Evolutionary conservation across 2,888 invertebrate species (phyloP).

Genomic region (Oxystoma pomonae): DNA sequence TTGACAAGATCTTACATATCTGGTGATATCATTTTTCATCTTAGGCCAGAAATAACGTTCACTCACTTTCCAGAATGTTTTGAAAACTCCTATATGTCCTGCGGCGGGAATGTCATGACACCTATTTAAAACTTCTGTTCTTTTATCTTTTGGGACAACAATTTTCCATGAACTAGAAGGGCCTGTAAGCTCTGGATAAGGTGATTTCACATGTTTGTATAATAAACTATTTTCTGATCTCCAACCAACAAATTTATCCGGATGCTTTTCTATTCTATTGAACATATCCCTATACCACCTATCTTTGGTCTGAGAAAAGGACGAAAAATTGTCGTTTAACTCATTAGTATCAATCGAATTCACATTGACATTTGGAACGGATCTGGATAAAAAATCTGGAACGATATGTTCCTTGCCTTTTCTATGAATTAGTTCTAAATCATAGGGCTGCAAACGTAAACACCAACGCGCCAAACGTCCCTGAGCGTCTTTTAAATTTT

Average conservation of each 20-base stretch:
- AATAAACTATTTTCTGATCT: constrained; percentile 8
- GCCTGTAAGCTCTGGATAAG: neutral
- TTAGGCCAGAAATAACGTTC: constrained; percentile 11
- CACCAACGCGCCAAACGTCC: too few relatives aligned
- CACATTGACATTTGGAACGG: too few relatives aligned
- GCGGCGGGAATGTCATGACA: constrained; percentile 8
- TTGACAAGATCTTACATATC: constrained; percentile 6
- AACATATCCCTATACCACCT: constrained; percentile 1
- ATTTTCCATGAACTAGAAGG: constrained; percentile 8
- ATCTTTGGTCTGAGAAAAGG: neutral
- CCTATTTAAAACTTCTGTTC: constrained; percentile 4
- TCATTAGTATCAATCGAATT: neutral
- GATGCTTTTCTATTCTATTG: constrained; percentile 4
- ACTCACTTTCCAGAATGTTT: constrained; percentile 8
- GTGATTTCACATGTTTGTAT: too few relatives aligned
- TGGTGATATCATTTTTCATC: constrained; percentile 8
- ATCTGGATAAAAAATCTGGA: too few relatives aligned
- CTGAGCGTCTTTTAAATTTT: too few relatives aligned
- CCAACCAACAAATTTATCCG: constrained; percentile 8
- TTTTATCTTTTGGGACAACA: constrained; percentile 12
- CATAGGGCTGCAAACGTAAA: too few relatives aligned
- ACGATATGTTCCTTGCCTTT: too few relatives aligned
- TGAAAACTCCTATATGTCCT: constrained; percentile 10
- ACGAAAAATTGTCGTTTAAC: too few relatives aligned
- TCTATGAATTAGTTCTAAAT: too few relatives aligned